phyloP scores from a whole-genome alignment of 1,140 invertebrate genomes.

The Bombus impatiens region DNA sequence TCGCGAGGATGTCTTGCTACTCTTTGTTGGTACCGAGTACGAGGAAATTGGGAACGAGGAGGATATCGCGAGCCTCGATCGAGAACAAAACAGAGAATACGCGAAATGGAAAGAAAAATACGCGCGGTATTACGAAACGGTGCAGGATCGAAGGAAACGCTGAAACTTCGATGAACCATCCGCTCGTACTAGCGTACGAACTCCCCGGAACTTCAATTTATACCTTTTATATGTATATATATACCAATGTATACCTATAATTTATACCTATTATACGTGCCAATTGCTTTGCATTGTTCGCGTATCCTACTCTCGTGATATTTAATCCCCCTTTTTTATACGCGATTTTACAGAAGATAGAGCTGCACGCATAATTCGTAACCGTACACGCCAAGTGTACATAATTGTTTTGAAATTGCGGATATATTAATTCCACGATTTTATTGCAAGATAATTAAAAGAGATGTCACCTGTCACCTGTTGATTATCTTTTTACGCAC shows the following conservation, averaged over 20 bases:
- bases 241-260: too few relatives aligned
- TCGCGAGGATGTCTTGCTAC: too few relatives aligned
- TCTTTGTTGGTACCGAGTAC: too few relatives aligned
- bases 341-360: not conserved
- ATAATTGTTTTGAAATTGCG: not conserved
- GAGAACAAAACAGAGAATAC: not conserved
- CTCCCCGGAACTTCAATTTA: too few relatives aligned
- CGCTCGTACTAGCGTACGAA: too few relatives aligned
- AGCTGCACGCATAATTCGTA: not conserved
- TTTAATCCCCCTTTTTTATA: not conserved
- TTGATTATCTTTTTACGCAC: not conserved
- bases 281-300: not conserved
- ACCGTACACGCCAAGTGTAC: too few relatives aligned
- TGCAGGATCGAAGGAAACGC: too few relatives aligned
- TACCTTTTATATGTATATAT: too few relatives aligned
- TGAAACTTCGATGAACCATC: not conserved
- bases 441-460: constrained; percentile 1
- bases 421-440: constrained; percentile 32
- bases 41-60: too few relatives aligned
- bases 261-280: too few relatives aligned
- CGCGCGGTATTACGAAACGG: too few relatives aligned
- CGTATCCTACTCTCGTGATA: not conserved
- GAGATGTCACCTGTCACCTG: not conserved
- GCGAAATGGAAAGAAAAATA: not conserved
- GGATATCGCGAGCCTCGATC: too few relatives aligned